phyloP scores from a whole-genome alignment of 2,113 vertebrate species.

The Pholis gunnellus region DNA sequence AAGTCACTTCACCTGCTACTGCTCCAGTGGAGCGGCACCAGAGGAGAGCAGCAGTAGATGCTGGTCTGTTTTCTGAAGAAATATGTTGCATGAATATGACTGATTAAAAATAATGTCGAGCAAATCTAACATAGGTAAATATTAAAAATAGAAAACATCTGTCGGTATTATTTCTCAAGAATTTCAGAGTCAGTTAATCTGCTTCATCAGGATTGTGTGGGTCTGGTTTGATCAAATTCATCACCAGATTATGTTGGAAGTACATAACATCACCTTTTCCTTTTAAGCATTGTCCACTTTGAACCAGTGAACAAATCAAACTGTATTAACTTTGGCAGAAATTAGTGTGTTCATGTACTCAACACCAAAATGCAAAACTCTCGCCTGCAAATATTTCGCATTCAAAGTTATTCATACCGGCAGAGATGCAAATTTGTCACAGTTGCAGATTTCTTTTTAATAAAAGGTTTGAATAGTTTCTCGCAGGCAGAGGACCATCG shows the following conservation, averaged over 20 bases:
- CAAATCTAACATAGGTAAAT: background rate
- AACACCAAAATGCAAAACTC: too few relatives aligned
- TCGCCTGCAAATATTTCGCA: too few relatives aligned
- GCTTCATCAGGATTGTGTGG: background rate
- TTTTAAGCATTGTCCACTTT: background rate
- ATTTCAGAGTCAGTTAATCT: background rate
- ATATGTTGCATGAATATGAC: background rate
- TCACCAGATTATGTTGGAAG: too few relatives aligned
- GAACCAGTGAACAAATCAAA: background rate
- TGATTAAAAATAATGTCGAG: background rate
- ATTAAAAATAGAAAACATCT: background rate
- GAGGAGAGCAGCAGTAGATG: constrained; percentile 33
- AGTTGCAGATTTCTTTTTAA: too few relatives aligned
- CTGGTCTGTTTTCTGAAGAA: constrained; percentile 14
- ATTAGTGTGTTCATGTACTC: background rate
- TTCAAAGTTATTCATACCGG: too few relatives aligned
- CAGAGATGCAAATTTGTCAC: too few relatives aligned
- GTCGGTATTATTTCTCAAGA: background rate
- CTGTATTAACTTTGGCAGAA: background rate
- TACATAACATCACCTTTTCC: background rate
- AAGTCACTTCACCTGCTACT: constrained; percentile 73
- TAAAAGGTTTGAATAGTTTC: too few relatives aligned
- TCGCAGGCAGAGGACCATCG: too few relatives aligned
- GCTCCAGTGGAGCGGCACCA: constrained; percentile 64
- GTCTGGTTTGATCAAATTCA: background rate